A percentile compares a stretch with the other conserved stretches of the same genome.
phyloP scores from a whole-genome alignment of 2,888 invertebrate genomes.

The Tipula lateralis region DNA sequence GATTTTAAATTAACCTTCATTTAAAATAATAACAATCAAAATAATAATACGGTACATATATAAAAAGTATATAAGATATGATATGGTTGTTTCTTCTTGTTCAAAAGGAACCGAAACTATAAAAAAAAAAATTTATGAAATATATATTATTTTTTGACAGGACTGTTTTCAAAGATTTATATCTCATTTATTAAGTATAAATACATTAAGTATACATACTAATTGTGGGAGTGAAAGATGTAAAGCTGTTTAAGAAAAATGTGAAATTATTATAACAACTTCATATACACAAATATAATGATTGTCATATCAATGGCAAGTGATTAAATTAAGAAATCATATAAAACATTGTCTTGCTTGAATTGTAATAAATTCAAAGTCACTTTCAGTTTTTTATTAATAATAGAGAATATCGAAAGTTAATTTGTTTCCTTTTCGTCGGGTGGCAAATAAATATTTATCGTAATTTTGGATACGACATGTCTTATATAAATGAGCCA shows the following conservation, averaged over 20 bases:
- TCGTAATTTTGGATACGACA: too few species aligned
- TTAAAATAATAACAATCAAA: not conserved
- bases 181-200: not conserved
- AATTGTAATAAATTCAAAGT: not conserved
- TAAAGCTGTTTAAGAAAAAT: not conserved
- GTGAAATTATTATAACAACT: conserved; percentile 13
- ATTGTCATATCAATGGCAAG: conserved; percentile 5
- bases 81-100: not conserved
- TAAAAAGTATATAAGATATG: not conserved
- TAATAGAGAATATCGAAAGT: not conserved
- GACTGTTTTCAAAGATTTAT: not conserved
- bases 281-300: not conserved
- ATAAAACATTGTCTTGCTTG: not conserved
- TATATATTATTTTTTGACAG: not conserved
- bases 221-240: not conserved
- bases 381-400: not conserved
- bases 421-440: not conserved
- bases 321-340: not conserved
- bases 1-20: not conserved
- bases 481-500: too few species aligned
- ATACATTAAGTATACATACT: too few species aligned
- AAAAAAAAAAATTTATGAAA: not conserved
- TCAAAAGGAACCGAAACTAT: not conserved
- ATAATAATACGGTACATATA: not conserved
- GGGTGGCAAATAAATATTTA: not conserved